Evolutionary conservation across 1,140 invertebrate genomes (phyloP).

Genomic region (Nasonia vitripennis): DNA sequence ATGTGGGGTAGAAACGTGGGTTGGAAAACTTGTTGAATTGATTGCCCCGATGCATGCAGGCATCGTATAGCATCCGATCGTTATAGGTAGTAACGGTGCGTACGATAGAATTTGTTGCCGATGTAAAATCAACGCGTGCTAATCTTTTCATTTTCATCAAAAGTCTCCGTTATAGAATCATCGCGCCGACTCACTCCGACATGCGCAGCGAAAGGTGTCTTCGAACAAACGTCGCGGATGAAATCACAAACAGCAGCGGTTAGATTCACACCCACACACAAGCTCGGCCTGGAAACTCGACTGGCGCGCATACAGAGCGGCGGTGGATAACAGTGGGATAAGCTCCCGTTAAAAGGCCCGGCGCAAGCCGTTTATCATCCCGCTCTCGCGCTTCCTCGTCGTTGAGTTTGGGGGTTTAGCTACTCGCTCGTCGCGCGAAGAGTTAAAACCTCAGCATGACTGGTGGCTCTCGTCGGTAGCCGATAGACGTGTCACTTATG

Average conservation of each 20-base stretch:
- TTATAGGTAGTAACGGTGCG: no score
- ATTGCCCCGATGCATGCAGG: neutral
- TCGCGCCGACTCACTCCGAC: no score
- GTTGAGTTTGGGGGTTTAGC: conserved; percentile 54
- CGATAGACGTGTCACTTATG: conserved; percentile 73
- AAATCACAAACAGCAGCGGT: neutral
- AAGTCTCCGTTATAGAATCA: neutral
- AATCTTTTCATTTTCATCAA: no score
- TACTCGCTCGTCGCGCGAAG: conserved; percentile 60
- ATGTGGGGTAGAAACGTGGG: neutral
- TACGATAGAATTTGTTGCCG: no score
- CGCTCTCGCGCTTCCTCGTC: conserved; percentile 44
- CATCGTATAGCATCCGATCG: no score
- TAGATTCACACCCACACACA: neutral
- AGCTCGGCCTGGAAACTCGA: neutral
- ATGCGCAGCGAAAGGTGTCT: neutral
- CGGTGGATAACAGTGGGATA: conserved; percentile 26
- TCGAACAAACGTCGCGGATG: neutral
- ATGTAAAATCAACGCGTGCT: conserved; percentile 26
- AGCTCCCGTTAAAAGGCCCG: conserved; percentile 56
- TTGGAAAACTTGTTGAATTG: conserved; percentile 1
- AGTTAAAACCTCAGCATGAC: conserved; percentile 75
- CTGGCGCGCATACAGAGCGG: neutral
- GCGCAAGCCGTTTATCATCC: conserved; percentile 67
- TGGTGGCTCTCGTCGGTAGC: conserved; percentile 71